A percentile compares a stretch with the other conserved stretches of the same genome.
These are phyloP conservation scores for Drosophila paucipuncta DNA, from an alignment of 2,888 invertebrate genomes.

Conservation along the genomic window DNA sequence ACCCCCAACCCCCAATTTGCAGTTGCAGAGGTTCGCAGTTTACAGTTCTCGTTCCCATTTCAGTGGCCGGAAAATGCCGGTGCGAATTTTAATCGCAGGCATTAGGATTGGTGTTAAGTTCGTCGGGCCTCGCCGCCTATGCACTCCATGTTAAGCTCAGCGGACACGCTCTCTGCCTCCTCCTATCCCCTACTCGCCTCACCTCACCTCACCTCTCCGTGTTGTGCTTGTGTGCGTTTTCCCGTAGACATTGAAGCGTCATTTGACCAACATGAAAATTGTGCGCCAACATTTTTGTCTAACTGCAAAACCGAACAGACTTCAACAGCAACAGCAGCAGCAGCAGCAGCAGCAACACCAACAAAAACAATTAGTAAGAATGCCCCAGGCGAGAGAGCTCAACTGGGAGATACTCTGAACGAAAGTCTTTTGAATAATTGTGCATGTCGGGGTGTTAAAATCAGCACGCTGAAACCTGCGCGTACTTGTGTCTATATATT, in stretches of 20 bases:
- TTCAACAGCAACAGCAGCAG: conserved; percentile 12
- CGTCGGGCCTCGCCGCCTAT: conserved; percentile 36
- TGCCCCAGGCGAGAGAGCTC: background rate
- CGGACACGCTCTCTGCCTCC: background rate
- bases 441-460: background rate
- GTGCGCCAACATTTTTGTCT: conserved; percentile 69
- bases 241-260: conserved; percentile 62
- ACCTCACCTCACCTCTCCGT: background rate
- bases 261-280: conserved; percentile 67
- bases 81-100: conserved; percentile 76
- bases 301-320: conserved; percentile 55
- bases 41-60: conserved; percentile 12
- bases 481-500: background rate
- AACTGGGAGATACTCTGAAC: background rate
- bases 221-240: background rate
- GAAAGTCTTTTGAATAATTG: background rate
- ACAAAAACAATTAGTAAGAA: background rate
- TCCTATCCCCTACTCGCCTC: background rate
- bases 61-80: conserved; percentile 41
- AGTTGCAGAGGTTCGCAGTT: background rate
- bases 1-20: background rate
- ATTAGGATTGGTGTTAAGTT: conserved; percentile 77
- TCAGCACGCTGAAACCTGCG: background rate
- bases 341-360: background rate
- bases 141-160: conserved; percentile 29